Evolutionary conservation across 2,888 invertebrate species (phyloP), one percentile per base, ranked within the genome.

Genomic region (Neoscelio sp.): DNA sequence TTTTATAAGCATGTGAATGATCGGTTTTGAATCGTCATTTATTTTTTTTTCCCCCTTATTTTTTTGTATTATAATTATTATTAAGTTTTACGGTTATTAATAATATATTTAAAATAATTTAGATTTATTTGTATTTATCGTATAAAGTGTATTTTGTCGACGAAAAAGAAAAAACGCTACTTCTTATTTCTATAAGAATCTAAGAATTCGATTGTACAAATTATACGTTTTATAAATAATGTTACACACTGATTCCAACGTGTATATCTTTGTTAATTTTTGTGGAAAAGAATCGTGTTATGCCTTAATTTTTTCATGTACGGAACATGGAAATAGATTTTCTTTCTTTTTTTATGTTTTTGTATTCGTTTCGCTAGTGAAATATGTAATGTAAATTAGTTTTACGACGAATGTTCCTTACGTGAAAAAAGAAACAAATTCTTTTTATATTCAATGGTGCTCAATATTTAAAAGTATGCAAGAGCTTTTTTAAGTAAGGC

Each of bases 141-240:
- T 52, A 42, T 42, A 38, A 42, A 38, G 2, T 54, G 20, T 44
- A 12, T 58, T 33, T 60, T 50, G 56, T 70, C 13, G 33, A 50
- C 52, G 20, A 3, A 50, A 20, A 52, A 15, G 8, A 18, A 54
- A 42, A 30, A 35, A 5, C 10, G 50, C 1, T 5, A 17, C 28
- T 4, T 26, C 42, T 42, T 18, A 7, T n/a, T 33, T 54, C 13
- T 54, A 56, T 65, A 52, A 30, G 20, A 10, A 18, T 58, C 15
- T 50, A 18, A 33, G 33, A 8, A 54, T 68, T 73, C 60, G 33
- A 73, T 30, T 76, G 76, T 76, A 68, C 40, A 76, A 76, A 68
- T 76, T 23, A 42, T 76, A 62, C 40, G 23, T 76, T 76, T 76
- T 76, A 68, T 62, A 56, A 76, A 68, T 60, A 26, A 75, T 54